Conservation (phyloP, 2,888 invertebrate genomes). For the Pogonocherus hispidulus region DNA sequence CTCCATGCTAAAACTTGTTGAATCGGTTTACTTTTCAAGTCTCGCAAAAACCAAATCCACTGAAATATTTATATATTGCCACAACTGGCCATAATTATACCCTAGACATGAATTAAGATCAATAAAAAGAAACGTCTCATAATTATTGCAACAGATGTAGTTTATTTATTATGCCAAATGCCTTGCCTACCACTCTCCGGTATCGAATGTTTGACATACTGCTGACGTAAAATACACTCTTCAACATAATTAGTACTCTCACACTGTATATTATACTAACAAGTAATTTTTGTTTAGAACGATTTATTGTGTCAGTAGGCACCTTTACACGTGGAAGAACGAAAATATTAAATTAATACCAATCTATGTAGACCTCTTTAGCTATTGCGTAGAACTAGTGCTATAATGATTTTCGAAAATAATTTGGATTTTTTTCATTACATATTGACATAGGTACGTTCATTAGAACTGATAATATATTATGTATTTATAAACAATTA, state of each 20-base stretch:
- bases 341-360: no score
- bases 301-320: no score
- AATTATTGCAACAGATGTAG: slow-evolving; percentile 37
- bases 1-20: slow-evolving; percentile 27
- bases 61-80: slow-evolving; percentile 42
- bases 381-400: no score
- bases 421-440: no score
- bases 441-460: no score
- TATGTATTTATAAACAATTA: no score
- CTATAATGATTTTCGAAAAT: no score
- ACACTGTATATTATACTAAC: no score
- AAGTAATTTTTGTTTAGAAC: no score
- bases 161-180: slow-evolving; percentile 22
- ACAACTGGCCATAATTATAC: slow-evolving; percentile 43
- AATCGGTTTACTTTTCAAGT: slow-evolving; percentile 37
- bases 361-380: no score
- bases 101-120: slow-evolving; percentile 38
- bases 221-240: background rate
- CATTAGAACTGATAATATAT: no score
- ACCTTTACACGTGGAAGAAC: no score
- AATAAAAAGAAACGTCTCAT: slow-evolving; percentile 35
- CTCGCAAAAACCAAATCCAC: slow-evolving; percentile 46
- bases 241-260: background rate
- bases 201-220: slow-evolving; percentile 12
- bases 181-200: background rate